Evolutionary conservation across 2,113 vertebrate species (phyloP).

Genomic region (Nycticorax nycticorax): DNA sequence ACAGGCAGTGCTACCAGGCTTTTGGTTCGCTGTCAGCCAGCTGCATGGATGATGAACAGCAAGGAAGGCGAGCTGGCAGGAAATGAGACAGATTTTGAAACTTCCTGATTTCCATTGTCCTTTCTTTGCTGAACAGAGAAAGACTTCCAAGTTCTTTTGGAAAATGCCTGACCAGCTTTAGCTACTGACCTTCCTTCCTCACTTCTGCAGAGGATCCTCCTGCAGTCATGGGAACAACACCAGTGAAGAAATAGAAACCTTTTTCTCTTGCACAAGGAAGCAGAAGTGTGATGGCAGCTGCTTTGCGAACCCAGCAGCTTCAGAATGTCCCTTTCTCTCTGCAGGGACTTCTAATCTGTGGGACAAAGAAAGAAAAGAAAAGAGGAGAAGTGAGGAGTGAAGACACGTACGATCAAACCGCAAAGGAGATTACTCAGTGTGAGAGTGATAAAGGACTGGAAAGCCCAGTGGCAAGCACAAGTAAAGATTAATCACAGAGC

Average conservation of each 20-base stretch:
- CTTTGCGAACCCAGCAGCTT: background rate
- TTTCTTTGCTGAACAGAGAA: background rate
- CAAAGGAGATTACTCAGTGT: background rate
- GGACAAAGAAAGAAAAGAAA: background rate
- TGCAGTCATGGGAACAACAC: background rate
- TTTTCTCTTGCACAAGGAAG: background rate
- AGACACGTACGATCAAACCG: rapidly evolving
- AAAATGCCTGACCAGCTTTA: background rate
- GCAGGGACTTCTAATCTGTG: background rate
- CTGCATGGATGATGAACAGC: background rate
- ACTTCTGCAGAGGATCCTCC: background rate
- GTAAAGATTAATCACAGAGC: background rate
- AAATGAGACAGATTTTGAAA: conserved; percentile 23
- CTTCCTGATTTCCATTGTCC: background rate
- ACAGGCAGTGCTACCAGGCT: background rate
- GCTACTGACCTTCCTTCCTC: conserved; percentile 30
- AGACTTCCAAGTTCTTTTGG: background rate
- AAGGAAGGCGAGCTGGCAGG: background rate
- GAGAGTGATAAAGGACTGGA: background rate
- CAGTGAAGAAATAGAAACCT: background rate
- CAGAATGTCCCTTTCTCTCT: background rate
- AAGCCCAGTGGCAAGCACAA: background rate
- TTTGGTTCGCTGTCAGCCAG: background rate
- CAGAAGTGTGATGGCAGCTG: background rate
- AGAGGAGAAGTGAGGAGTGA: background rate